Conservation (phyloP, 2,797 vertebrate genomes). For the Perdix hodgsoniae region DNA sequence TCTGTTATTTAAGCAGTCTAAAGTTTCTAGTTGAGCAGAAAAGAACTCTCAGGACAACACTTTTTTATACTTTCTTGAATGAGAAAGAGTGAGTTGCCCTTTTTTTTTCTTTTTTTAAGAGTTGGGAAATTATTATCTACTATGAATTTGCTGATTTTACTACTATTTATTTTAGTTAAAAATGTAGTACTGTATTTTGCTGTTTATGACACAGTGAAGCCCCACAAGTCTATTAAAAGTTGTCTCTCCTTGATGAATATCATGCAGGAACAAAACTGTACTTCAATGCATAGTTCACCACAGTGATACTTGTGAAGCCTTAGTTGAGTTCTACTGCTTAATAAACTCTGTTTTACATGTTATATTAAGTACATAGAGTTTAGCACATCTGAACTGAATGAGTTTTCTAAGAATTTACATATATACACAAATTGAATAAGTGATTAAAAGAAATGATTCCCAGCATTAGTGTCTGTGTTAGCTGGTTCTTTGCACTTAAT, state of each 20-base stretch:
- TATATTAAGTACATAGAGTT: background rate
- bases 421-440: background rate
- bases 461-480: background rate
- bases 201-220: background rate
- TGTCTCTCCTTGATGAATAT: background rate
- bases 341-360: background rate
- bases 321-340: background rate
- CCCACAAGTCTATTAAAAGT: background rate
- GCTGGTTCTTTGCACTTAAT: background rate
- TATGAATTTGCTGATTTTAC: background rate
- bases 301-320: background rate
- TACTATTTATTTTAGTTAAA: background rate
- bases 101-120: background rate
- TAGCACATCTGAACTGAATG: background rate
- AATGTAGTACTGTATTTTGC: background rate
- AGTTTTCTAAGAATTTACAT: background rate
- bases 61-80: background rate
- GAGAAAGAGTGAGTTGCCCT: background rate
- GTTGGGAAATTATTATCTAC: background rate
- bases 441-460: background rate
- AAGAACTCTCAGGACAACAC: background rate
- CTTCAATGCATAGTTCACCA: background rate
- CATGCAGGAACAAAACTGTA: background rate
- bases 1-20: background rate
- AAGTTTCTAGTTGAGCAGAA: background rate